These are phyloP conservation scores for Chloroceryle inda DNA, from an alignment of 2,797 vertebrate genomes.

Conservation along the genomic window DNA sequence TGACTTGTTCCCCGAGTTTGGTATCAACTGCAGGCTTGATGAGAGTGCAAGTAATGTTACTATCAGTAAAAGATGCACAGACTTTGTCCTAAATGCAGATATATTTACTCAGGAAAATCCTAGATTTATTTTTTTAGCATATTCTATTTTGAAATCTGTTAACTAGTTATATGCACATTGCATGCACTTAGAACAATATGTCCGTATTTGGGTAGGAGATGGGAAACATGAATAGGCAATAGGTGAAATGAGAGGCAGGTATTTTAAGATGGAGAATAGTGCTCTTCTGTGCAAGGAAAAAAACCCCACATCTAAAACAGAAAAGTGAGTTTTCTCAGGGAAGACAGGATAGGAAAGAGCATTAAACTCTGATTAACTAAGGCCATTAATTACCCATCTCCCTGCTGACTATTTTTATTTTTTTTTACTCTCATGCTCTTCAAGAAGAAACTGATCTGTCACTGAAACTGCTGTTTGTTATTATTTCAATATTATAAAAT, in stretches of 20 bases:
- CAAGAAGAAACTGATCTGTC: background rate
- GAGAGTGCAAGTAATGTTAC: background rate
- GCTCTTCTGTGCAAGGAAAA: background rate
- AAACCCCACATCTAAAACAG: background rate
- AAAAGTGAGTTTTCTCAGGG: background rate
- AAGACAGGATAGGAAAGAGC: background rate
- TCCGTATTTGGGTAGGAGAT: background rate
- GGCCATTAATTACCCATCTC: background rate
- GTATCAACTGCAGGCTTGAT: background rate
- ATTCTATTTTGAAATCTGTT: background rate
- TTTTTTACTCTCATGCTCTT: background rate
- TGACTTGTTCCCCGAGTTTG: background rate
- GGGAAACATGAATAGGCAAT: background rate
- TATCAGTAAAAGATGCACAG: background rate
- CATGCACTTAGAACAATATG: fast-evolving
- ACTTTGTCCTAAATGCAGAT: background rate
- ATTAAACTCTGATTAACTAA: background rate
- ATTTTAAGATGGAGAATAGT: background rate
- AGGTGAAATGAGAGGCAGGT: background rate
- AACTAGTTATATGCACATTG: background rate
- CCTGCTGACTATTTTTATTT: background rate
- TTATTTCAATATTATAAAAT: background rate
- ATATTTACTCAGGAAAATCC: background rate
- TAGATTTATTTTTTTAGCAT: background rate
- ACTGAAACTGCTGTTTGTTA: background rate